Conservation (phyloP, 2,888 invertebrate species). For the Drosophila barbarae region DNA sequence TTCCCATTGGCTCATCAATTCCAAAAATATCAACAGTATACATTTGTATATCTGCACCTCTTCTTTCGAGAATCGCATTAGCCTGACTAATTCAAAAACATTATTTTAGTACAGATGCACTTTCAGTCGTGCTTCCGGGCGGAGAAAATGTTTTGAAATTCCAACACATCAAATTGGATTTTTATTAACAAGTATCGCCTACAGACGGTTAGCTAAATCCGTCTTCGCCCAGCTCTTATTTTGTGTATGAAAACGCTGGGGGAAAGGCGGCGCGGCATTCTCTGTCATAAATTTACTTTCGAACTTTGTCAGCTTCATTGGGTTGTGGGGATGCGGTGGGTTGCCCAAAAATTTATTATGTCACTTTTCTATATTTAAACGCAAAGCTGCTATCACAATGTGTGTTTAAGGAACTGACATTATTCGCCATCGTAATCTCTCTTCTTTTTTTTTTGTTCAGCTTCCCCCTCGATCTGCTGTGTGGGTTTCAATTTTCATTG, state of each 20-base stretch:
- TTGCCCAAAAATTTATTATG: conserved; percentile 47
- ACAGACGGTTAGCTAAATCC: conserved; percentile 14
- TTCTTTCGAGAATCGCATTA: neutral
- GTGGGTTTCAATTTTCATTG: conserved; percentile 22
- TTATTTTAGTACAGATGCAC: conserved; percentile 7
- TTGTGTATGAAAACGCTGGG: neutral
- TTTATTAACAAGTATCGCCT: conserved; percentile 27
- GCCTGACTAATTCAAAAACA: conserved; percentile 5
- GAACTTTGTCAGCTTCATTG: conserved; percentile 7
- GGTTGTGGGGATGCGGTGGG: neutral
- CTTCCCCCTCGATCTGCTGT: neutral
- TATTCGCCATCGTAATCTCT: conserved; percentile 13
- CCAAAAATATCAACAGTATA: conserved; percentile 11
- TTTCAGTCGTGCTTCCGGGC: neutral
- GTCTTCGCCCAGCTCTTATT: conserved; percentile 6
- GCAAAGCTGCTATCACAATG: conserved; percentile 7
- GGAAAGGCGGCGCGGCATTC: neutral
- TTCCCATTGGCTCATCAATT: conserved; percentile 7
- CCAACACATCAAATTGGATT: conserved; percentile 12
- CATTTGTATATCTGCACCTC: neutral
- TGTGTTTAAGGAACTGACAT: conserved; percentile 13
- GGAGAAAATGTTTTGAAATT: conserved; percentile 9
- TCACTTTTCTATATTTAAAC: conserved; percentile 57
- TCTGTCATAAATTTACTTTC: conserved; percentile 13
- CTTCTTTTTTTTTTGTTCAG: neutral